phyloP scores from a whole-genome alignment of 2,797 vertebrate genomes.

The Tangara arthus region DNA sequence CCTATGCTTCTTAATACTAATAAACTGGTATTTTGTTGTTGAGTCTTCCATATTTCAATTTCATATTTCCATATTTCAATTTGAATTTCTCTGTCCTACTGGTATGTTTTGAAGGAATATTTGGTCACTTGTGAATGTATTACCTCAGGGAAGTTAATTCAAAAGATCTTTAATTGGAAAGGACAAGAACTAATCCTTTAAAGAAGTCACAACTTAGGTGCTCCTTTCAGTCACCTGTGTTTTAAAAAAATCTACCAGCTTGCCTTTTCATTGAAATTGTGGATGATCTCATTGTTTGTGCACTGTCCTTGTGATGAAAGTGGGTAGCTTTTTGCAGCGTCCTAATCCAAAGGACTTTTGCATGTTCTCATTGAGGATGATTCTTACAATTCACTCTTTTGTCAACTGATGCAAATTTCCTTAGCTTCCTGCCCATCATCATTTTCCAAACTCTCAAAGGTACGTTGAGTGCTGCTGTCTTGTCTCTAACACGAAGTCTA shows the following conservation, averaged over 20 bases:
- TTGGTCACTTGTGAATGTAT: background rate
- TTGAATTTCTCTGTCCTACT: background rate
- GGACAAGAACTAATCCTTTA: background rate
- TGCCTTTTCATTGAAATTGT: background rate
- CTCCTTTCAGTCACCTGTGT: background rate
- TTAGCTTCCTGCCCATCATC: background rate
- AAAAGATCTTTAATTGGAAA: background rate
- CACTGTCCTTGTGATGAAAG: background rate
- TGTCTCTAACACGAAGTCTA: background rate
- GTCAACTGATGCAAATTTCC: background rate
- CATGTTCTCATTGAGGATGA: background rate
- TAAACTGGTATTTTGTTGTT: background rate
- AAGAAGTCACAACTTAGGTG: background rate
- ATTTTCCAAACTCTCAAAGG: background rate
- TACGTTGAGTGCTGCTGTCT: background rate
- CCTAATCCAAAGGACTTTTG: background rate
- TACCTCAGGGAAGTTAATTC: background rate
- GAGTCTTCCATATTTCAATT: background rate
- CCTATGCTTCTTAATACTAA: background rate
- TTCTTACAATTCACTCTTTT: background rate
- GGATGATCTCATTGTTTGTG: background rate
- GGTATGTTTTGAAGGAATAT: background rate
- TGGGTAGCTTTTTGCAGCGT: background rate
- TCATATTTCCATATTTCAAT: background rate
- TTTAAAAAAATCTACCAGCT: background rate